These are phyloP conservation scores for Aegithalos caudatus DNA, from an alignment of 2,113 vertebrate genomes.

Conservation along the genomic window DNA sequence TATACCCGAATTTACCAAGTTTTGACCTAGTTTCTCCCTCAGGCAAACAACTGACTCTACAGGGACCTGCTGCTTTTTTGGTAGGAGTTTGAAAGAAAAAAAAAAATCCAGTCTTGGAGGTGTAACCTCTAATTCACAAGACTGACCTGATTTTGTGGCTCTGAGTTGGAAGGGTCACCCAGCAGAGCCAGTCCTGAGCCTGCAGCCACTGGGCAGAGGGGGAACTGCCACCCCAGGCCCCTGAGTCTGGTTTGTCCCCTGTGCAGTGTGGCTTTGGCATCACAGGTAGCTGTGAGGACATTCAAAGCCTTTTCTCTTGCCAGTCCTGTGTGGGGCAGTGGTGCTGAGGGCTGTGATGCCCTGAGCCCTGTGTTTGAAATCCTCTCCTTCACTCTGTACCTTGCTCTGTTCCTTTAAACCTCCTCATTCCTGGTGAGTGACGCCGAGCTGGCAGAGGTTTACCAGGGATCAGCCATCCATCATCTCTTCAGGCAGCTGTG, in stretches of 20 bases:
- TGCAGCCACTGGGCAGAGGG: neutral
- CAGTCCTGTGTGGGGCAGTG: neutral
- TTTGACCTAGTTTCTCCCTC: neutral
- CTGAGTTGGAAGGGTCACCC: neutral
- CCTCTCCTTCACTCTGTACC: neutral
- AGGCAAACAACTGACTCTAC: neutral
- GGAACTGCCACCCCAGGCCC: neutral
- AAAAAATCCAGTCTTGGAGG: accelerated
- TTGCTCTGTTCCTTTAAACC: neutral
- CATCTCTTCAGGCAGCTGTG: neutral
- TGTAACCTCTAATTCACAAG: neutral
- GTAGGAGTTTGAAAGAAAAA: neutral
- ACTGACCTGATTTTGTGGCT: neutral
- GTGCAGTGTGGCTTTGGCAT: neutral
- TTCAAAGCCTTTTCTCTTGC: neutral
- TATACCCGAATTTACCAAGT: neutral
- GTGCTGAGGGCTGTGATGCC: neutral
- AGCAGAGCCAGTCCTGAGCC: neutral
- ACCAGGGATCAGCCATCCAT: neutral
- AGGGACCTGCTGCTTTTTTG: neutral
- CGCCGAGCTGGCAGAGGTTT: accelerated
- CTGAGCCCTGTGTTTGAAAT: neutral
- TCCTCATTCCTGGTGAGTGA: neutral
- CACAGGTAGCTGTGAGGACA: neutral
- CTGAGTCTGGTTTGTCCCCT: neutral